Conservation (phyloP, 2,797 vertebrate genomes). For the Falco biarmicus region DNA sequence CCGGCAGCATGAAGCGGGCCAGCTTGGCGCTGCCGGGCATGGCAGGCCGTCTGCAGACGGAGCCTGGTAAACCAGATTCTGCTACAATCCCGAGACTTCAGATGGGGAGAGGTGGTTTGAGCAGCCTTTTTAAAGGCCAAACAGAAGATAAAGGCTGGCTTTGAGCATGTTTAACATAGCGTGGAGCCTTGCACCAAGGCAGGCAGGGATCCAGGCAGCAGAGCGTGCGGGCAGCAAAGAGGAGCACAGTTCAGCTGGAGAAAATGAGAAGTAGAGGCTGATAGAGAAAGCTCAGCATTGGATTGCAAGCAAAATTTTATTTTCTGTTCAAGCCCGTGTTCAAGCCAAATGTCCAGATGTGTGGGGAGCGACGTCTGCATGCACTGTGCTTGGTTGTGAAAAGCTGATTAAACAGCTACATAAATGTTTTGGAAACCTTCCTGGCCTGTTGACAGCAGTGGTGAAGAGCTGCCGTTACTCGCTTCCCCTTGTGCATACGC, state of each 20-base stretch:
- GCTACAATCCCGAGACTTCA: background rate
- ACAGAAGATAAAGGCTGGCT: background rate
- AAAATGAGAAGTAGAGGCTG: background rate
- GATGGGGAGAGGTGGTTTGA: background rate
- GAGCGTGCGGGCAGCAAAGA: background rate
- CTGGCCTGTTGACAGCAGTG: background rate
- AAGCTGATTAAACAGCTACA: background rate
- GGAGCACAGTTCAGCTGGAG: background rate
- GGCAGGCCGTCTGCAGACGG: background rate
- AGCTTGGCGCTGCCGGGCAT: rapidly evolving
- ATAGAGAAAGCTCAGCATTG: background rate
- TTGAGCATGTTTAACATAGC: background rate
- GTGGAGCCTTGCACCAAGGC: background rate
- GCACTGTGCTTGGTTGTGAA: background rate
- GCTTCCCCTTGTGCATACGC: background rate
- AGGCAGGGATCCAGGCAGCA: background rate
- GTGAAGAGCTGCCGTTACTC: background rate
- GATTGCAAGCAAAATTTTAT: background rate
- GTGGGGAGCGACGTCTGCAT: rapidly evolving
- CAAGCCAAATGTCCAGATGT: background rate
- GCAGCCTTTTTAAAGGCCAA: background rate
- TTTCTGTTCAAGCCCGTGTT: background rate
- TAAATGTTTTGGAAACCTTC: background rate
- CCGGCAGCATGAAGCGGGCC: rapidly evolving
- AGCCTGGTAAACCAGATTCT: background rate